Evolutionary conservation across 2,797 vertebrate species (phyloP).

Genomic region (Acipenser oxyrinchus): DNA sequence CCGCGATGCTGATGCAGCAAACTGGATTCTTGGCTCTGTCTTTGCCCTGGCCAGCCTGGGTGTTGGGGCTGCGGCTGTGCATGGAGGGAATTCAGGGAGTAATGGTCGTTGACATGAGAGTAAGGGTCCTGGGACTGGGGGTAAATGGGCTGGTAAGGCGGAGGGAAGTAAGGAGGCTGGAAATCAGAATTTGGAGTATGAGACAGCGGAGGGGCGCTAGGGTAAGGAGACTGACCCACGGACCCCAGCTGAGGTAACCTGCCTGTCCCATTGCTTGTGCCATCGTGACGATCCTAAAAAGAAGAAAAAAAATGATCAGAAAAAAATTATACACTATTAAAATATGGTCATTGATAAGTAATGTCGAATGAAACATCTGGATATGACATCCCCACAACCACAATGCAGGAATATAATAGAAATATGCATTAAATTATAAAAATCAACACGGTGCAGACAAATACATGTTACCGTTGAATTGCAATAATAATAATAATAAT

Average conservation of each 20-base stretch:
- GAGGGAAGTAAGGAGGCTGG: slow-evolving; percentile 91
- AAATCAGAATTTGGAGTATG: slow-evolving; percentile 94
- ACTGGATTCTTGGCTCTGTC: slow-evolving; percentile 87
- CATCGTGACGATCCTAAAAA: slow-evolving; percentile 85
- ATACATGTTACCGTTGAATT: background rate
- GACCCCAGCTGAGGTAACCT: slow-evolving; percentile 92
- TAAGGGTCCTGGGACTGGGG: slow-evolving; percentile 97
- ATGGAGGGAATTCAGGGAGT: slow-evolving; percentile 92
- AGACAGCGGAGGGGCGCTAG: slow-evolving; percentile 89
- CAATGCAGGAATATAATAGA: too few relatives aligned
- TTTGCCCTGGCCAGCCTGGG: slow-evolving; percentile 91
- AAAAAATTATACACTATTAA: too few relatives aligned
- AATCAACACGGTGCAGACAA: too few relatives aligned
- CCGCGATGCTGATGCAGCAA: slow-evolving; percentile 91
- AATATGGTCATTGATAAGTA: too few relatives aligned
- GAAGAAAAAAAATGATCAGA: background rate
- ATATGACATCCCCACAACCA: too few relatives aligned
- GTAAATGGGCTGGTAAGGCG: slow-evolving; percentile 94
- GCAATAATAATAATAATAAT: background rate
- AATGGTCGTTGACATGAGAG: slow-evolving; percentile 96
- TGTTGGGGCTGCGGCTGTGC: slow-evolving; percentile 90
- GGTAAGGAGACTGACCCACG: slow-evolving; percentile 93
- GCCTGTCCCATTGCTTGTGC: slow-evolving; percentile 90
- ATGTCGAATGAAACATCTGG: too few relatives aligned
- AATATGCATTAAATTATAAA: too few relatives aligned